Evolutionary conservation across 2,113 vertebrate genomes (phyloP), one percentile per base, ranked within the genome.

Genomic region (Cebidichthys violaceus): DNA sequence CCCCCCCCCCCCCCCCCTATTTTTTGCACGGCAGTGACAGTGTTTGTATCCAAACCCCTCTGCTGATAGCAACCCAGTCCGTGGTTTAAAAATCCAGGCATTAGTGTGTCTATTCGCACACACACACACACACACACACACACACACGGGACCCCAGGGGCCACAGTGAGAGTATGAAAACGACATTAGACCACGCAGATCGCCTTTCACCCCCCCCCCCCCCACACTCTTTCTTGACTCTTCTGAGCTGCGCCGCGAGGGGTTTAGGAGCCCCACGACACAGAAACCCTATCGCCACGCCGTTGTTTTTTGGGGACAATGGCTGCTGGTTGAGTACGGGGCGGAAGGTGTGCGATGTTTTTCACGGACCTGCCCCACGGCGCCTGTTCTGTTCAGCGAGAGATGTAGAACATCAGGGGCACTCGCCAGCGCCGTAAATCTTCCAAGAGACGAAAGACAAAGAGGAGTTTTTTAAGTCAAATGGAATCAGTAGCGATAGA

Each of bases 231-330:
- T 70, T 82, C 79, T 67, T 81, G 85, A 83, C 84, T 91, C 71
- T 83, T 15, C 47, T 59, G 54, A 69, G 80, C 86, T 72, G 78
- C 52, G 92, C 93, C 81, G 77, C 75, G 59, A 87, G 93, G 81
- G 52, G 22, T 24, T 84, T 22, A 57, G 67, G 84, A 88, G 88
- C 87, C 81, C 71, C 75, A 81, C 86, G 5, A 70, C 66, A 22
- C 35, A 1, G 93, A 94, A 95, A 95, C 90, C 71, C 77, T 76
- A 95, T 92, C 90, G 37, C 81, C 45, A 10, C 0, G 52, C 81
- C 4, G 91, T 95, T 95, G 93, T 95, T 85, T 55, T 55, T 80
- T 60, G 71, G 59, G 86, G 82, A 94, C 94, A 95, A 95, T 90
- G 60, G 66, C 75, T 87, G 79, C 79, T 88, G 86, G 83, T 92